Conservation (phyloP, 2,113 vertebrate genomes). For the Neogobius melanostomus region DNA sequence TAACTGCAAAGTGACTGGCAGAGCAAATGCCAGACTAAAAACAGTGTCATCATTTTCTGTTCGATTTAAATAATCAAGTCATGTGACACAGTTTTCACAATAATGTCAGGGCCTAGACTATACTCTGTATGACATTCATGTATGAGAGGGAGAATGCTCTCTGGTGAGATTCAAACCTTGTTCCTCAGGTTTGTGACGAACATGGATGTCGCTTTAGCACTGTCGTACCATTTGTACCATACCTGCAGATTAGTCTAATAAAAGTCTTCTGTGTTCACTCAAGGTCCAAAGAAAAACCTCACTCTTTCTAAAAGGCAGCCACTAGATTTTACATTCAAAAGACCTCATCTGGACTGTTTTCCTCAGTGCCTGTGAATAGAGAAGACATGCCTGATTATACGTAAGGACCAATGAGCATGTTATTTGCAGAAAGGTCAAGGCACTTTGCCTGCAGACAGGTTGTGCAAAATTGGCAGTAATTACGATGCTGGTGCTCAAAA, state of each 20-base stretch:
- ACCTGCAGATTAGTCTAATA: too few relatives aligned
- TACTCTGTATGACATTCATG: neutral
- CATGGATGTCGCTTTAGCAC: too few relatives aligned
- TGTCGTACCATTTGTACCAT: too few relatives aligned
- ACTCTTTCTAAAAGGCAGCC: too few relatives aligned
- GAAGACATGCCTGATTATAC: constrained; percentile 56
- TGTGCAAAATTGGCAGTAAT: constrained; percentile 60
- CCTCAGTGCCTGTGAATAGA: constrained; percentile 36
- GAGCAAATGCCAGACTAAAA: neutral
- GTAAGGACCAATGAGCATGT: constrained; percentile 52
- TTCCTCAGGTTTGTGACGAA: too few relatives aligned
- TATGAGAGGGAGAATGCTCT: too few relatives aligned
- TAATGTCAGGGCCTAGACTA: neutral
- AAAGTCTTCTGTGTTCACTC: neutral
- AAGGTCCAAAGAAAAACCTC: neutral
- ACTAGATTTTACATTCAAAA: neutral
- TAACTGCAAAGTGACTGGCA: neutral
- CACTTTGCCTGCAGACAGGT: constrained; percentile 46
- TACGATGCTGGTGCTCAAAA: constrained; percentile 60
- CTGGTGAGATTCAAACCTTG: too few relatives aligned
- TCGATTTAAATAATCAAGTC: neutral
- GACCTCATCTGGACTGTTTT: constrained; percentile 24
- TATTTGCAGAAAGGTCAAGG: constrained; percentile 65
- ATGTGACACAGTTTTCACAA: neutral
- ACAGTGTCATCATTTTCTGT: neutral